phyloP scores from a whole-genome alignment of 30 jellyfish, hydroid and myxozoan species.

The Cassiopea xamachana region DNA sequence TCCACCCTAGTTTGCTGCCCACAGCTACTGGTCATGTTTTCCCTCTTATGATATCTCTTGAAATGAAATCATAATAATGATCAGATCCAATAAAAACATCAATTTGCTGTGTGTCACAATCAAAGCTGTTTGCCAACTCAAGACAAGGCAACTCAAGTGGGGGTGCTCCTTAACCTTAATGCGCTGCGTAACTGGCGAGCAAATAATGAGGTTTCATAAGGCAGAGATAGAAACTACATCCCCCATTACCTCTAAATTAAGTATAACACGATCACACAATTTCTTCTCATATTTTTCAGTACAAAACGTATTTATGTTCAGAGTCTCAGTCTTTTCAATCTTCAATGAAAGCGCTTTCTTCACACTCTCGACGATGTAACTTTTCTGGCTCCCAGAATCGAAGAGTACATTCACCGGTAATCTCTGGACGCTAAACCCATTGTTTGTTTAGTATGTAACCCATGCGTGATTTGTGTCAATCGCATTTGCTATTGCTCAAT shows the following conservation, averaged over 20 bases:
- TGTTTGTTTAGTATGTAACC: no score
- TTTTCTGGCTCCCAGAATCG: constrained; percentile 65
- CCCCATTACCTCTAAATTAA: constrained; percentile 30
- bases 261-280: constrained; percentile 8
- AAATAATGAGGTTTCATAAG: constrained; percentile 20
- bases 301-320: constrained; percentile 39
- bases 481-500: no score
- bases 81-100: not conserved
- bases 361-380: constrained; percentile 35
- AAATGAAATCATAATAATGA: constrained; percentile 2
- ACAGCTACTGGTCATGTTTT: constrained; percentile 57
- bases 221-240: constrained; percentile 16
- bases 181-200: constrained; percentile 21
- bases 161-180: not conserved
- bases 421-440: no score
- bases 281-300: constrained; percentile 24
- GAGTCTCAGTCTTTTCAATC: constrained; percentile 7
- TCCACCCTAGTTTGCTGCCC: constrained; percentile 60
- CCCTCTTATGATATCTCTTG: constrained; percentile 56
- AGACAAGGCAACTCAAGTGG: not conserved
- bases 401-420: constrained; percentile 13
- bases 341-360: constrained; percentile 23
- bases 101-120: not conserved
- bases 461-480: no score
- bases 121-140: not conserved